Conservation (phyloP, 2,797 vertebrate genomes). For the Falco rusticolus region DNA sequence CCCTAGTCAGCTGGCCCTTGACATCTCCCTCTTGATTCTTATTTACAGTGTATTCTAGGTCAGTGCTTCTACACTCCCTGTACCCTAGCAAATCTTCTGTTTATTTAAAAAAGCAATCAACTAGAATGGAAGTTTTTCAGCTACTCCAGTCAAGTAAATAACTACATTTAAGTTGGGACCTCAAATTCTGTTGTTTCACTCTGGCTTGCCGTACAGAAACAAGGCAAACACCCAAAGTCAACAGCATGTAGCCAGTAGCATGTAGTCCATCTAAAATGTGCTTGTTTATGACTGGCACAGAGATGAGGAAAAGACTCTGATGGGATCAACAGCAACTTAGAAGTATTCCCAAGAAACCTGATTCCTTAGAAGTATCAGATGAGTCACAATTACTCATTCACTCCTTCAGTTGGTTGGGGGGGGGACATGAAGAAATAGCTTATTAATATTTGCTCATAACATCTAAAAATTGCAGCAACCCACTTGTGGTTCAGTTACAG, state of each 20-base stretch:
- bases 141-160: neutral
- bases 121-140: neutral
- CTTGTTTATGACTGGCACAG: neutral
- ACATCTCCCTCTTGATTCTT: neutral
- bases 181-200: neutral
- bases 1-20: neutral
- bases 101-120: neutral
- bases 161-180: neutral
- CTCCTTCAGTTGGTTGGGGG: neutral
- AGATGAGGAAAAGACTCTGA: neutral
- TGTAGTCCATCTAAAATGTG: neutral
- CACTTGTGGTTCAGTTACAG: neutral
- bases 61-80: neutral
- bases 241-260: neutral
- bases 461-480: constrained; percentile 20
- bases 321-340: neutral
- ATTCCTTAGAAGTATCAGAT: neutral
- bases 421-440: neutral
- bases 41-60: neutral
- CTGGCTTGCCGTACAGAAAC: neutral
- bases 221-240: neutral
- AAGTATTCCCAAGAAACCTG: neutral
- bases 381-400: constrained; percentile 41
- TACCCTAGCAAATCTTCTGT: neutral
- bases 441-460: neutral